Conservation (phyloP, 2,113 vertebrate genomes). For the Pterocles gutturalis region DNA sequence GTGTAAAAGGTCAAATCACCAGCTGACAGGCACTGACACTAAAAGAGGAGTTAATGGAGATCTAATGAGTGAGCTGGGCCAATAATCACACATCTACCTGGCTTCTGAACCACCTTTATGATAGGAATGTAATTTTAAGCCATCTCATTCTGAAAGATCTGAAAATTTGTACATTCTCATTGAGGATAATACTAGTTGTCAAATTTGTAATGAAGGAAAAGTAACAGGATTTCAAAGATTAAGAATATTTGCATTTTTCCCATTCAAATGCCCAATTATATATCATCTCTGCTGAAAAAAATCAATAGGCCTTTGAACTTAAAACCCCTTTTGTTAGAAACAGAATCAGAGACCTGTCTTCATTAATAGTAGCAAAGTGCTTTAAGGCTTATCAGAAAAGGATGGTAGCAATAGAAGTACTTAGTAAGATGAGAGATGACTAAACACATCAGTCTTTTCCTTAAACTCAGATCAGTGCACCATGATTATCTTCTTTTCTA, state of each 20-base stretch:
- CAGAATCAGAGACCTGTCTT: slow-evolving; percentile 12
- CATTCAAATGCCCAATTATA: slow-evolving; percentile 40
- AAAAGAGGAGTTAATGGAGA: background rate
- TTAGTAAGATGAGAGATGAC: background rate
- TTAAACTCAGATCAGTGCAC: slow-evolving; percentile 10
- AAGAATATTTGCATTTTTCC: slow-evolving; percentile 7
- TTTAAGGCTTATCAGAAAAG: slow-evolving; percentile 36
- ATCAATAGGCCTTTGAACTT: slow-evolving; percentile 18
- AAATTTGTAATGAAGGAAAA: slow-evolving; percentile 22
- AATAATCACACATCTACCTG: slow-evolving; percentile 7
- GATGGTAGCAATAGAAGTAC: background rate
- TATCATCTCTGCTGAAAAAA: slow-evolving; percentile 5
- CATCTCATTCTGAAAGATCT: slow-evolving; percentile 1
- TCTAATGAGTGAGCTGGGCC: slow-evolving; percentile 1
- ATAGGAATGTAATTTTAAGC: background rate
- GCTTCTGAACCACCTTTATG: background rate
- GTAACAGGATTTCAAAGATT: slow-evolving; percentile 5
- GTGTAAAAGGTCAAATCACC: background rate
- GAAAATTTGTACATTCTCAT: background rate
- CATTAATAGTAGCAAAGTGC: slow-evolving; percentile 23
- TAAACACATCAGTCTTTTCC: slow-evolving; percentile 15
- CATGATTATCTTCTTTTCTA: background rate
- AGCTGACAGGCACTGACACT: background rate
- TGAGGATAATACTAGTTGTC: background rate
- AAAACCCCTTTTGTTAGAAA: slow-evolving; percentile 44